Evolutionary conservation across 1,140 invertebrate species (phyloP).

Genomic region (Sitodiplosis mosellana): DNA sequence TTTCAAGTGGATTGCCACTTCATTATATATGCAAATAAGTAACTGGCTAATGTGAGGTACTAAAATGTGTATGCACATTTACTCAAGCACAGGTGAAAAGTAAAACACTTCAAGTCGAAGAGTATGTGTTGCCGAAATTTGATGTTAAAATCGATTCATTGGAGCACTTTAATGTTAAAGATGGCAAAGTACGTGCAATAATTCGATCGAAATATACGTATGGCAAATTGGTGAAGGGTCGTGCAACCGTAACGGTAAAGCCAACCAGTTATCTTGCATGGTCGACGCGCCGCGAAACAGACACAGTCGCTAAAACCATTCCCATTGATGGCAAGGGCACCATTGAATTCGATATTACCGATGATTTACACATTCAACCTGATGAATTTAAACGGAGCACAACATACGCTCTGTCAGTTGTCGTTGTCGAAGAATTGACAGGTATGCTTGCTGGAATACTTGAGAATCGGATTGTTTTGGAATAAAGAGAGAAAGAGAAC

Average conservation of each 20-base stretch:
- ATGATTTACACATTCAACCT: constrained; percentile 34
- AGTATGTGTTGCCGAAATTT: constrained; percentile 81
- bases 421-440: constrained; percentile 62
- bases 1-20: too few species aligned
- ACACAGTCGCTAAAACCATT: constrained; percentile 8
- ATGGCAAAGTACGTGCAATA: constrained; percentile 49
- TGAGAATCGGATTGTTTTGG: too few species aligned
- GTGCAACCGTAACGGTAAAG: background rate
- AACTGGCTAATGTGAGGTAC: background rate
- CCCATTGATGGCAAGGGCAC: constrained; percentile 46
- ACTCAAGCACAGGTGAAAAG: constrained; percentile 21
- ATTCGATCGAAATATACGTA: constrained; percentile 57
- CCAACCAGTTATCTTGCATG: background rate
- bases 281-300: too few species aligned
- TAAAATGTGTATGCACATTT: constrained; percentile 8
- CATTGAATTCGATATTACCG: constrained; percentile 47
- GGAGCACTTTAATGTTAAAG: constrained; percentile 57
- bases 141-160: constrained; percentile 61
- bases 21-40: background rate
- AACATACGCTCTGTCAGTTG: constrained; percentile 54
- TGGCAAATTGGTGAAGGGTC: constrained; percentile 5
- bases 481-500: too few species aligned
- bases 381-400: constrained; percentile 50
- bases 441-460: constrained; percentile 34
- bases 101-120: constrained; percentile 39